Percentiles rank a stretch among this genome's conserved stretches.
Conservation (phyloP, 1,140 invertebrate genomes). For the Venustaconcha ellipsiformis region DNA sequence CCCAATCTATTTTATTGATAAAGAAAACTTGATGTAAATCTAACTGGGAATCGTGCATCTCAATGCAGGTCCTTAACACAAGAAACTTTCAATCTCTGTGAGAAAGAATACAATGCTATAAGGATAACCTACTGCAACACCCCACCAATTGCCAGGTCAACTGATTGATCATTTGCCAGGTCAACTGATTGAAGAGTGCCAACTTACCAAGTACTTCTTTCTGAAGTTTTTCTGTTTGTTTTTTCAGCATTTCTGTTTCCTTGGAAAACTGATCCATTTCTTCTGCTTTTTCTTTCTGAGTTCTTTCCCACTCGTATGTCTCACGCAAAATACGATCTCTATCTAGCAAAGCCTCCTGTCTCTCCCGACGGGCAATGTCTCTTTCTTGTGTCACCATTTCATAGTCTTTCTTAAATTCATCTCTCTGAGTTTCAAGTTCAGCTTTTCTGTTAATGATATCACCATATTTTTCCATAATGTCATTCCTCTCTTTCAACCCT, state of each 20-base stretch:
- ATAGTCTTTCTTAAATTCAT: slow-evolving; percentile 56
- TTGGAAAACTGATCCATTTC: slow-evolving; percentile 61
- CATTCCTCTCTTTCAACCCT: slow-evolving; percentile 86
- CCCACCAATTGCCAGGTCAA: neutral
- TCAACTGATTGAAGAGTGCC: neutral
- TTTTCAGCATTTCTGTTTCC: slow-evolving; percentile 71
- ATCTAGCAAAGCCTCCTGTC: slow-evolving; percentile 61
- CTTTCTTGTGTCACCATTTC: slow-evolving; percentile 58
- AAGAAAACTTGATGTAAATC: neutral
- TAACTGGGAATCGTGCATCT: neutral
- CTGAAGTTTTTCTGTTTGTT: slow-evolving; percentile 86
- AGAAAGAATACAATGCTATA: neutral
- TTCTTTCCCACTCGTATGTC: slow-evolving; percentile 57
- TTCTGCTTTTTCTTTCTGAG: slow-evolving; percentile 63
- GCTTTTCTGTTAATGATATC: slow-evolving; percentile 72
- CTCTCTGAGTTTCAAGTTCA: slow-evolving; percentile 54
- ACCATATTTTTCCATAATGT: slow-evolving; percentile 80
- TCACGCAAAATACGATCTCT: slow-evolving; percentile 58
- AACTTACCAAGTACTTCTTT: slow-evolving; percentile 78
- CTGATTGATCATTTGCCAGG: too few species aligned
- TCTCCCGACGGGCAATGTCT: slow-evolving; percentile 55
- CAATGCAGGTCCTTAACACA: neutral
- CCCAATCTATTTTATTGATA: neutral
- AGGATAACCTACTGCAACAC: neutral
- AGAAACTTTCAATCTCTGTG: neutral